A percentile compares a stretch with the other conserved stretches of the same genome.
These are phyloP conservation scores for Netelia virgata DNA, from an alignment of 2,888 invertebrate species.

Conservation along the genomic window DNA sequence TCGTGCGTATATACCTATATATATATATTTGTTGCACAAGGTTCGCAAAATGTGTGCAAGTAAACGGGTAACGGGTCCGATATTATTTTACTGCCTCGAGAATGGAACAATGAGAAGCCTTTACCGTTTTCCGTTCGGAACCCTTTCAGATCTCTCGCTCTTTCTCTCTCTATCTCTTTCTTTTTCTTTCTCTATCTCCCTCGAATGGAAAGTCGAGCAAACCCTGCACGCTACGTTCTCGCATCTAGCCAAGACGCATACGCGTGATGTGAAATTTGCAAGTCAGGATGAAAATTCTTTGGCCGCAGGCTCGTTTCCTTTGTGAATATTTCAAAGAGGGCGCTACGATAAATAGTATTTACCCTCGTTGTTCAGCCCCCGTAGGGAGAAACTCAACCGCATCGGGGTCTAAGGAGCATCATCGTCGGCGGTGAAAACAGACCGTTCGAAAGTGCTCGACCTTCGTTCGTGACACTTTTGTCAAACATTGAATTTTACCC, in stretches of 20 bases:
- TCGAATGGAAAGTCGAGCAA: background rate
- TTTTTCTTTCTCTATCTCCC: no score
- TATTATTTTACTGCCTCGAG: background rate
- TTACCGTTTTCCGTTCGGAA: background rate
- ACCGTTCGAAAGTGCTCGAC: conserved; percentile 65
- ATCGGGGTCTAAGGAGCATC: conserved; percentile 51
- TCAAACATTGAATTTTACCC: conserved; percentile 68
- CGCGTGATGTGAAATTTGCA: background rate
- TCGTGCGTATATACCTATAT: background rate
- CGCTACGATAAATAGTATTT: background rate
- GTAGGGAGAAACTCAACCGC: conserved; percentile 61
- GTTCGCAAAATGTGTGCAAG: background rate
- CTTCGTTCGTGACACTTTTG: conserved; percentile 72
- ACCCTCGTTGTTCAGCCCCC: background rate
- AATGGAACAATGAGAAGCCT: background rate
- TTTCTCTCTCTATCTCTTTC: no score
- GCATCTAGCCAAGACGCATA: background rate
- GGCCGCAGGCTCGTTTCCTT: background rate
- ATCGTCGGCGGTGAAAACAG: conserved; percentile 70
- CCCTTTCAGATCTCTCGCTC: background rate
- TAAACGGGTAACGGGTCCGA: background rate
- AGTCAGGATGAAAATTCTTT: background rate
- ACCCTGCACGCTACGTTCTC: background rate
- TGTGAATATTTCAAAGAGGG: background rate
- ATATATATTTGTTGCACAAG: conserved; percentile 2